phyloP scores from a whole-genome alignment of 2,888 invertebrate species.

The Euproctis similis region DNA sequence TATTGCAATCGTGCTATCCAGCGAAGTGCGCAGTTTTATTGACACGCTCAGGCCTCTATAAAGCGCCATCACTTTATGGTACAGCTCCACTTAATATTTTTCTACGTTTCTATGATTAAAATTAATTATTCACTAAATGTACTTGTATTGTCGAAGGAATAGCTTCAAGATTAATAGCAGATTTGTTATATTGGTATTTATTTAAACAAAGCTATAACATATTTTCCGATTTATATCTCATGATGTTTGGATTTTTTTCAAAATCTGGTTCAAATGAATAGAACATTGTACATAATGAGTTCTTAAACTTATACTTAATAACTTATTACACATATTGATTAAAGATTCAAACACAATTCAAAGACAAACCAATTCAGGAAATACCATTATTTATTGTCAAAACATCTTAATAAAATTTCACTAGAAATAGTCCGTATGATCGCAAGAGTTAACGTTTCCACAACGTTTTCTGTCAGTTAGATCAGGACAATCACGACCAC shows the following conservation, averaged over 20 bases:
- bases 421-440: conserved; percentile 56
- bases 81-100: conserved; percentile 23
- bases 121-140: conserved; percentile 24
- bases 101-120: conserved; percentile 33
- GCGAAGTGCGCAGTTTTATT: conserved; percentile 32
- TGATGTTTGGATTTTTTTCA: too few relatives aligned
- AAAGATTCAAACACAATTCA: too few relatives aligned
- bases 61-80: conserved; percentile 44
- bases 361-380: too few relatives aligned
- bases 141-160: conserved; percentile 7
- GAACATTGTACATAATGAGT: neutral
- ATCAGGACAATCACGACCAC: conserved; percentile 76
- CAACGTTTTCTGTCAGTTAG: conserved; percentile 52
- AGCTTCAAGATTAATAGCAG: too few relatives aligned
- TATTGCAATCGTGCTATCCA: conserved; percentile 36
- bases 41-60: conserved; percentile 36
- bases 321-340: too few relatives aligned
- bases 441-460: conserved; percentile 54
- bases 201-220: too few relatives aligned
- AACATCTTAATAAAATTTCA: conserved; percentile 39
- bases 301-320: too few relatives aligned
- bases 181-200: too few relatives aligned
- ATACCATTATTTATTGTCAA: neutral
- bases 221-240: too few relatives aligned
- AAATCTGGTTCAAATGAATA: too few relatives aligned